Conservation (phyloP, 2,888 invertebrate genomes). For the Drosophila nigritarsus region DNA sequence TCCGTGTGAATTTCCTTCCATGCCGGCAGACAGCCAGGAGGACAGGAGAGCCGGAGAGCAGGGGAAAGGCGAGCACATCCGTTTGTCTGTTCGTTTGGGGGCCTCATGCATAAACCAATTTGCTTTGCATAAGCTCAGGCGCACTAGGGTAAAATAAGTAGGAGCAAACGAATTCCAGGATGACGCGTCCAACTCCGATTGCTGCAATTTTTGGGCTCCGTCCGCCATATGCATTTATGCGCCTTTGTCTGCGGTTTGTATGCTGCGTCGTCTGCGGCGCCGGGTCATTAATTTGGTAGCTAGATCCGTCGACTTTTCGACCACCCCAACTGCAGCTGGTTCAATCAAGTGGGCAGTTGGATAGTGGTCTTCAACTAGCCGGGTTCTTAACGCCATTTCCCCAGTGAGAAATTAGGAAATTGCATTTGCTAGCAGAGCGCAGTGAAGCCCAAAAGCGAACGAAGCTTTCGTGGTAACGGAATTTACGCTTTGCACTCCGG, state of each 20-base stretch:
- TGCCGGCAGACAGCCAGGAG: slow-evolving; percentile 18
- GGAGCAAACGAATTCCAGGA: slow-evolving; percentile 15
- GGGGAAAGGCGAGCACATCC: slow-evolving; percentile 18
- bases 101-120: slow-evolving; percentile 78
- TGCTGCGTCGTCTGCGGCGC: slow-evolving; percentile 66
- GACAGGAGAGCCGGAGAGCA: too few relatives aligned
- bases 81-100: slow-evolving; percentile 47
- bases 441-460: slow-evolving; percentile 18
- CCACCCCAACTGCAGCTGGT: slow-evolving; percentile 25
- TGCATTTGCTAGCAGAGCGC: slow-evolving; percentile 72
- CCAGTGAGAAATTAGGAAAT: slow-evolving; percentile 83
- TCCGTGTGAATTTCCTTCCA: slow-evolving; percentile 61
- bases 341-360: slow-evolving; percentile 56
- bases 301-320: slow-evolving; percentile 43
- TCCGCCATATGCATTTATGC: slow-evolving; percentile 76
- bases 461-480: slow-evolving; percentile 56
- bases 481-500: slow-evolving; percentile 64
- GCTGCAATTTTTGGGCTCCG: slow-evolving; percentile 55
- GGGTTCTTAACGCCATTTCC: slow-evolving; percentile 79
- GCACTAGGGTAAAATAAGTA: slow-evolving; percentile 12
- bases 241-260: slow-evolving; percentile 75
- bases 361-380: slow-evolving; percentile 15
- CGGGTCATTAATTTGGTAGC: slow-evolving; percentile 75
- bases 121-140: slow-evolving; percentile 70
- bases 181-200: slow-evolving; percentile 55